Percentiles rank a stretch among this genome's conserved stretches.
Conservation (phyloP, 2,888 invertebrate species). For the Tetranychus piercei region DNA sequence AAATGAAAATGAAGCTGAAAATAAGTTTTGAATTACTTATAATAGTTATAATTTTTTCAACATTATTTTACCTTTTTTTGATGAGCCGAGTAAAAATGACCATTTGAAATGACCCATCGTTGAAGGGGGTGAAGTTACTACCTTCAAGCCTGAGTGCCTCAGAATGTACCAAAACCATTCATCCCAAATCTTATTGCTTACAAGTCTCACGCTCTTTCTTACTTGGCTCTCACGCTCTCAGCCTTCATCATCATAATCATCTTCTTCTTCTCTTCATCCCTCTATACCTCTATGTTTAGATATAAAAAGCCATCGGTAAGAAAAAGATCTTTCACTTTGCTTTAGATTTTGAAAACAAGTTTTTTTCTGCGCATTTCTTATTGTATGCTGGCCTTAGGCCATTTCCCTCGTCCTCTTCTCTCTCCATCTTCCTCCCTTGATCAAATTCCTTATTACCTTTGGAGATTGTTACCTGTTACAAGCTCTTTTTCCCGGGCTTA, state of each 20-base stretch:
- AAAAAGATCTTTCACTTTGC: neutral
- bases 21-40: no score
- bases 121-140: no score
- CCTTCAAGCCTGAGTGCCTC: no score
- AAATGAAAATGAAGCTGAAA: no score
- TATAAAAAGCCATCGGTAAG: neutral
- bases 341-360: neutral
- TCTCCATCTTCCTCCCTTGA: neutral
- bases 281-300: conserved; percentile 1
- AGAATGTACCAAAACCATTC: no score
- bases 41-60: no score
- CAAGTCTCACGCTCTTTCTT: neutral
- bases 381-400: neutral
- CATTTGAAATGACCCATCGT: no score
- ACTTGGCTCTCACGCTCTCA: conserved; percentile 6
- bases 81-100: no score
- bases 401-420: neutral
- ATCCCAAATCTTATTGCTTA: no score
- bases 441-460: neutral
- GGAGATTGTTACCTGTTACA: no score
- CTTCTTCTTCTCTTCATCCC: neutral
- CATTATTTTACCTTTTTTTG: no score
- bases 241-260: neutral
- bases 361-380: neutral
- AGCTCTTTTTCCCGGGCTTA: no score